Conservation (phyloP, 2,113 vertebrate genomes). For the Eretmodus cyanostictus region DNA sequence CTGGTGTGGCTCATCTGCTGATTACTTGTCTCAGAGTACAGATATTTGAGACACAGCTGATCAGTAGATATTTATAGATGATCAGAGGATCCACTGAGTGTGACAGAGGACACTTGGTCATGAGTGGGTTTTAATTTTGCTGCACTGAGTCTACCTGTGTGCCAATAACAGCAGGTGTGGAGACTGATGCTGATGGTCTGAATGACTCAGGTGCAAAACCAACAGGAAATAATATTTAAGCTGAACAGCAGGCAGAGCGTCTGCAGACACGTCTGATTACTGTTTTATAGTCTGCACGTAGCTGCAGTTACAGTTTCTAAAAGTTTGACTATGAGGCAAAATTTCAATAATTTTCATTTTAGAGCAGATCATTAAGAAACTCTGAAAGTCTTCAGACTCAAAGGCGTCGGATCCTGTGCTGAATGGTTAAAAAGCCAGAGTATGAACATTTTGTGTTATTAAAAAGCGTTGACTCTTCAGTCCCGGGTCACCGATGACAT, state of each 20-base stretch:
- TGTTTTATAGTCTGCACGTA: rapidly evolving
- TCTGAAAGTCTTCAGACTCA: background rate
- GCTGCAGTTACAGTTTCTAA: background rate
- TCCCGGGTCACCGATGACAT: rapidly evolving
- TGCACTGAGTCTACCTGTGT: background rate
- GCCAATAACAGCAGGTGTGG: background rate
- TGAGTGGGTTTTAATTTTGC: background rate
- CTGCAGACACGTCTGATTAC: background rate
- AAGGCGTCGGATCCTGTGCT: background rate
- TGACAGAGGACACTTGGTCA: background rate
- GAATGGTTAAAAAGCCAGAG: background rate
- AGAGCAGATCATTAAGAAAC: background rate
- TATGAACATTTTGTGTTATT: background rate
- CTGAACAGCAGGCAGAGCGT: background rate
- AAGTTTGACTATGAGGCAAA: background rate
- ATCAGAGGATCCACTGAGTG: background rate
- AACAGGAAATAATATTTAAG: background rate
- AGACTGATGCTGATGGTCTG: background rate
- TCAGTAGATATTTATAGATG: background rate
- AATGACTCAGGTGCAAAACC: background rate
- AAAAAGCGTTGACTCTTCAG: background rate
- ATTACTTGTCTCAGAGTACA: background rate
- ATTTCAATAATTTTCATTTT: background rate
- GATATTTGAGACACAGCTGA: background rate
- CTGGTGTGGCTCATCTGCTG: rapidly evolving